Evolutionary conservation across 2,113 vertebrate species (phyloP).

Genomic region (Otocyon megalotis): DNA sequence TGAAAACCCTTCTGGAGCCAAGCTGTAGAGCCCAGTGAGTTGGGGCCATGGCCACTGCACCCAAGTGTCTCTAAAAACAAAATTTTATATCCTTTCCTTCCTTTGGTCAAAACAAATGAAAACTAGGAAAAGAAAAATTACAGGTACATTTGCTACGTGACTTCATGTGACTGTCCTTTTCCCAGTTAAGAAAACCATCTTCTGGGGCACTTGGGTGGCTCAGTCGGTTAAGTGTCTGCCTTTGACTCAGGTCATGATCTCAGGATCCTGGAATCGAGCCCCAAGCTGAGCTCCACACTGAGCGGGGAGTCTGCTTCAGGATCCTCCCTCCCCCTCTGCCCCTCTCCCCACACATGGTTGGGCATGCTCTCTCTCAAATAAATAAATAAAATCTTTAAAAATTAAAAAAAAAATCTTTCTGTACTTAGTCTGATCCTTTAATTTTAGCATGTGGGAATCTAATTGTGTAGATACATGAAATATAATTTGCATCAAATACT

Average conservation of each 20-base stretch:
- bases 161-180: background rate
- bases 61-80: constrained; percentile 11
- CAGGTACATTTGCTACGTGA: background rate
- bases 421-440: background rate
- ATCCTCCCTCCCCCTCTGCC: background rate
- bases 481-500: background rate
- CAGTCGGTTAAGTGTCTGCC: background rate
- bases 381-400: no score
- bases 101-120: constrained; percentile 32
- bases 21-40: background rate
- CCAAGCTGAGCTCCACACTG: background rate
- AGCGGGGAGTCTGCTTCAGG: background rate
- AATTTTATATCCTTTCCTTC: background rate
- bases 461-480: background rate
- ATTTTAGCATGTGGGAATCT: background rate
- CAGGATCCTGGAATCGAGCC: background rate
- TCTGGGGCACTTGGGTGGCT: background rate
- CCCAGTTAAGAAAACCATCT: background rate
- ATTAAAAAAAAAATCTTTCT: background rate
- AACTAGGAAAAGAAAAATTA: background rate
- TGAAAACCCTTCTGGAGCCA: background rate
- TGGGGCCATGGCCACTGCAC: background rate
- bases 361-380: background rate
- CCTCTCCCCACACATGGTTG: background rate
- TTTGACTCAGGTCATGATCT: background rate